Percentiles rank a stretch among this genome's conserved stretches.
Evolutionary conservation across 2,888 invertebrate genomes (phyloP).

Genomic region (Stenolophus ochropezus): DNA sequence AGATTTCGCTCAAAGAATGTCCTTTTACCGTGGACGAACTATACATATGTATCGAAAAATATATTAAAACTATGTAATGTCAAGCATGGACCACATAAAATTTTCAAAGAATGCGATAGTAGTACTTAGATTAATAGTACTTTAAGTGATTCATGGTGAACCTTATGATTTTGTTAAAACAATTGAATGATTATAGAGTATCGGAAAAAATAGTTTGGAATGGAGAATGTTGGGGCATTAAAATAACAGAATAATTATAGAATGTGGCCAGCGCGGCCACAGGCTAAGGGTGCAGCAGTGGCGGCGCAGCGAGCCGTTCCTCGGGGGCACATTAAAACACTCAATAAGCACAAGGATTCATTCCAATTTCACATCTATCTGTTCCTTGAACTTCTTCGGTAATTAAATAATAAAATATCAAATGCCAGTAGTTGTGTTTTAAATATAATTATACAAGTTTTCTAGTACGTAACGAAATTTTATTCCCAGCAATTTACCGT

Average conservation of each 20-base stretch:
- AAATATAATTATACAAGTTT: too few species aligned
- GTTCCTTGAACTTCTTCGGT: too few species aligned
- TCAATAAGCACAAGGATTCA: background rate
- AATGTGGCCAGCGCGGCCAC: conserved; percentile 41
- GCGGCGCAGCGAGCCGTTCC: background rate
- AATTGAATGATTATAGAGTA: conserved; percentile 59
- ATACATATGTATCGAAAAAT: too few species aligned
- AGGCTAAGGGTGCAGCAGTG: conserved; percentile 52
- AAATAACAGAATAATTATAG: conserved; percentile 60
- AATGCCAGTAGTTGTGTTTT: too few species aligned
- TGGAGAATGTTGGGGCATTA: conserved; percentile 54
- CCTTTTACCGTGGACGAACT: too few species aligned
- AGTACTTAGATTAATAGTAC: conserved; percentile 55
- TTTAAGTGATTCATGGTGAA: conserved; percentile 55
- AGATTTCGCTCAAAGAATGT: too few species aligned
- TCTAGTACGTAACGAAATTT: too few species aligned
- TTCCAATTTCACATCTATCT: background rate
- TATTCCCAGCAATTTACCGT: too few species aligned
- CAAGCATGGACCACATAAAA: background rate
- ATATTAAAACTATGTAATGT: too few species aligned
- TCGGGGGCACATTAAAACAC: conserved; percentile 21
- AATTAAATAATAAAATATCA: too few species aligned
- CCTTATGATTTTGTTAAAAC: conserved; percentile 59
- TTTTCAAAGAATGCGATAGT: background rate
- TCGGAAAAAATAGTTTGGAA: conserved; percentile 54